These are phyloP conservation scores for Drosophila tristis DNA, from an alignment of 1,140 invertebrate species.

Conservation along the genomic window DNA sequence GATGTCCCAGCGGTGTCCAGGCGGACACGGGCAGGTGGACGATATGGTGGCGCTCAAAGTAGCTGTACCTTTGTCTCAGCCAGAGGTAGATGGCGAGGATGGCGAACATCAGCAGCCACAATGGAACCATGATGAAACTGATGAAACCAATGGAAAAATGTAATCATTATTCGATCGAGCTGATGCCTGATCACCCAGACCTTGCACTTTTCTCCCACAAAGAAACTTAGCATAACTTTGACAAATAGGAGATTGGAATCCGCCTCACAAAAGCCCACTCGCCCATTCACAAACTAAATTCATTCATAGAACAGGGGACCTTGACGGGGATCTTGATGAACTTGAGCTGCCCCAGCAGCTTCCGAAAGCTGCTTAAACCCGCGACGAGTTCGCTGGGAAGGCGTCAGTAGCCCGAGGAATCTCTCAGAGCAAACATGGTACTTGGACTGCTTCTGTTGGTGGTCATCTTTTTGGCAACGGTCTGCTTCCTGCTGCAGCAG, in stretches of 20 bases:
- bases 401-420: conserved; percentile 14
- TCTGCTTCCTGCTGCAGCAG: conserved; percentile 28
- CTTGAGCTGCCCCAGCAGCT: not conserved
- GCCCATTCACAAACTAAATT: conserved; percentile 20
- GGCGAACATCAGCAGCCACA: conserved; percentile 26
- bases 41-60: conserved; percentile 54
- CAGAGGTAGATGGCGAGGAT: conserved; percentile 31
- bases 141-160: too few species aligned
- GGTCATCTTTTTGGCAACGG: conserved; percentile 15
- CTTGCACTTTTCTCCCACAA: conserved; percentile 16
- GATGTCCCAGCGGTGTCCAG: conserved; percentile 67
- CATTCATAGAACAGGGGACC: conserved; percentile 21
- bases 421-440: conserved; percentile 36
- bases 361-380: conserved; percentile 16
- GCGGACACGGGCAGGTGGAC: conserved; percentile 42
- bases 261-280: conserved; percentile 8
- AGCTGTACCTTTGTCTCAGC: conserved; percentile 50
- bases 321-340: conserved; percentile 32
- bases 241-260: conserved; percentile 7
- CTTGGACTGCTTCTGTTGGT: conserved; percentile 29
- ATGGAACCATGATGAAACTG: not conserved
- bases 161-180: not conserved
- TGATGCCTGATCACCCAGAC: not conserved
- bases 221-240: not conserved
- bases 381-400: not conserved